phyloP scores from a whole-genome alignment of 2,797 vertebrate species.

The Myotis vivesi region DNA sequence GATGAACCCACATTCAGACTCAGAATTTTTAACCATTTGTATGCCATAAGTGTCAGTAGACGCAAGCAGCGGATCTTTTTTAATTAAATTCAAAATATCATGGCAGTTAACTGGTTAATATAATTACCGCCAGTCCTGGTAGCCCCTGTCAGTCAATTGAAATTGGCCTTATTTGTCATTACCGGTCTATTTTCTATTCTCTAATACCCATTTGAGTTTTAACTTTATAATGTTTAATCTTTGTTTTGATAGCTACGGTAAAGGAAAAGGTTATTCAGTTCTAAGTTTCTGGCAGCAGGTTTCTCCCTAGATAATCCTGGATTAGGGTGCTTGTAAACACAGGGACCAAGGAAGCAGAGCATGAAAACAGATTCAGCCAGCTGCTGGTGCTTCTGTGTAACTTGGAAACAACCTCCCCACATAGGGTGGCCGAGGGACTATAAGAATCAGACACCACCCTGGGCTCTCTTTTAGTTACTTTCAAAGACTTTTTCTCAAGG shows the following conservation, averaged over 20 bases:
- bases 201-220: neutral
- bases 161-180: constrained; percentile 32
- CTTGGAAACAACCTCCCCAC: neutral
- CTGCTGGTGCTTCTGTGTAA: neutral
- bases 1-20: neutral
- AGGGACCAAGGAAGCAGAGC: neutral
- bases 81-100: too few species aligned
- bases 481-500: neutral
- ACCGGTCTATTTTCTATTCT: constrained; percentile 3
- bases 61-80: too few species aligned
- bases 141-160: neutral
- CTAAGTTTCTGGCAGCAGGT: neutral
- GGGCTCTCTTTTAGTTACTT: constrained; percentile 19
- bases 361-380: neutral
- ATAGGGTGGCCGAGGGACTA: neutral
- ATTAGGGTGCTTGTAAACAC: neutral
- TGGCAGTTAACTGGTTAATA: neutral
- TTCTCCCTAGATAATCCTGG: neutral
- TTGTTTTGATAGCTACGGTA: neutral
- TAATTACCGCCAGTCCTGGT: neutral
- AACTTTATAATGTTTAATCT: neutral
- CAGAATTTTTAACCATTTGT: neutral
- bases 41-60: too few species aligned
- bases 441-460: neutral
- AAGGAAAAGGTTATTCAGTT: neutral